Evolutionary conservation across 2,888 invertebrate species (phyloP).

Genomic region (Hipparchia sbordonii): DNA sequence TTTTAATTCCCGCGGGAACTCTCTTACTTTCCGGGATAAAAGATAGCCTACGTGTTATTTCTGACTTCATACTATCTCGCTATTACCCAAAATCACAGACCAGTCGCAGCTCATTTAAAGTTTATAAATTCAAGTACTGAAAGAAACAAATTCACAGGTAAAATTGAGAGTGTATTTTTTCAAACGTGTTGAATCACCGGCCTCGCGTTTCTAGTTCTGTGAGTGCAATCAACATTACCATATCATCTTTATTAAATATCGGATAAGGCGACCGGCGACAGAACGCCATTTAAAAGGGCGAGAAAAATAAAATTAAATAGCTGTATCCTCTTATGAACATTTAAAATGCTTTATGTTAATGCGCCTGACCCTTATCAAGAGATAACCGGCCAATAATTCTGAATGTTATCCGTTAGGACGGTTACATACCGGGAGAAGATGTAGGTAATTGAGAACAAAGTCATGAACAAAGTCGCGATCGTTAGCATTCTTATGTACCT

Average conservation of each 20-base stretch:
- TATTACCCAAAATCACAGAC: too few relatives aligned
- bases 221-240: conserved; percentile 24
- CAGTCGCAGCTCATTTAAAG: too few relatives aligned
- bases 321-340: conserved; percentile 41
- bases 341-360: conserved; percentile 48
- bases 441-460: neutral
- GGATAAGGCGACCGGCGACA: conserved; percentile 35
- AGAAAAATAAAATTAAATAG: conserved; percentile 39
- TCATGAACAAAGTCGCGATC: too few relatives aligned
- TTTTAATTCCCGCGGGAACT: too few relatives aligned
- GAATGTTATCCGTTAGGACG: conserved; percentile 33
- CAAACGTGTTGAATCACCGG: too few relatives aligned
- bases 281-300: conserved; percentile 36
- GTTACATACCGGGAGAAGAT: conserved; percentile 15
- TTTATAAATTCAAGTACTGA: too few relatives aligned
- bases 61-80: too few relatives aligned
- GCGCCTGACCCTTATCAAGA: conserved; percentile 46
- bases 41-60: too few relatives aligned
- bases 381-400: conserved; percentile 41
- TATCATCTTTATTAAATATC: conserved; percentile 37
- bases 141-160: too few relatives aligned
- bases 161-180: too few relatives aligned
- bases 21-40: too few relatives aligned
- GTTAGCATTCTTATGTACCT: too few relatives aligned
- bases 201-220: neutral